Evolutionary conservation across 2,797 vertebrate species (phyloP), one percentile per base, ranked within the genome.

Genomic region (Paguma larvata): DNA sequence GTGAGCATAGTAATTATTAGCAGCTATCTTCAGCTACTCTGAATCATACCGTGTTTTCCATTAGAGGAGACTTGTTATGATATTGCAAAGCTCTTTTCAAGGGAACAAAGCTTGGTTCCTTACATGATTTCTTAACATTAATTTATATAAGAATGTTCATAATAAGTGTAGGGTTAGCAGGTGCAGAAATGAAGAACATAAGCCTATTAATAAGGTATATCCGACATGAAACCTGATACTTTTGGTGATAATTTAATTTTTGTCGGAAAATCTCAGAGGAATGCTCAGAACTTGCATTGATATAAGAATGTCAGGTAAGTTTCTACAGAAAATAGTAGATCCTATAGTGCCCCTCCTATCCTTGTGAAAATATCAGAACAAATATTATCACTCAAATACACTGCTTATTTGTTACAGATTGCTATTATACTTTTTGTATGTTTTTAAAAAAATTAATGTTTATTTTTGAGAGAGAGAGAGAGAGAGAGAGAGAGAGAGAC

Each of bases 301-400:
- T 46, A 67, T 73, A 95, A 96, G 85, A 93, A 96, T 96, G 95
- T 97, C 85, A 96, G 73, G n/a, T 96, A 97, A 97, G 93, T 98
- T 97, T 97, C 59, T 95, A 93, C 25, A 89, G 67, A 86, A 77
- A 96, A 82, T 77, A 95, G 95, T 94, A 97, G 86, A 96, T 92
- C 30, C 89, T 75, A 97, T 68, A 9, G 56, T 93, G 30, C 25
- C n/a, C 56, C 34, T 94, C 85, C 78, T 97, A 91, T 91, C 75
- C 91, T 85, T 96, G 62, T 73, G 86, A 53, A 97, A 97, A 85
- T 65, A 88, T 95, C 89, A 86, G 73, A 62, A 12, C 30, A 16
- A 89, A 93, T 10, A 53, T 63, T 68, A 73, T 51, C 19, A 41
- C 18, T 91, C 21, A 79, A 78, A 77, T 85, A n/a, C 44, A n/a